Evolutionary conservation across 2,797 vertebrate species (phyloP).

Genomic region (Micropoecilia bifurca): DNA sequence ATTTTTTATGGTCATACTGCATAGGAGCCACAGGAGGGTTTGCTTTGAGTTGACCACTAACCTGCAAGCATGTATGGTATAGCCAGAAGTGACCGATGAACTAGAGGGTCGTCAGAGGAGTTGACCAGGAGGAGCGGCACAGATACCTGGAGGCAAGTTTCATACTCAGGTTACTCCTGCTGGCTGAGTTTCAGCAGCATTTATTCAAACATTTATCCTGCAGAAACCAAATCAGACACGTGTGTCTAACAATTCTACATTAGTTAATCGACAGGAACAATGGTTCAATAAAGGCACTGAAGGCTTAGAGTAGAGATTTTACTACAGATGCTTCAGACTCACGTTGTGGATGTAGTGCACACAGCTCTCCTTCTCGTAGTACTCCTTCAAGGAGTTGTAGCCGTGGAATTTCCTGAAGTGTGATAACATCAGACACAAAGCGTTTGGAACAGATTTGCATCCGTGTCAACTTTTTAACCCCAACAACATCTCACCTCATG

Average conservation of each 20-base stretch:
- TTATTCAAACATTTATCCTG: slow-evolving; percentile 6
- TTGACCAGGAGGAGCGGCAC: slow-evolving; percentile 95
- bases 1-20: neutral
- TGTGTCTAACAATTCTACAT: neutral
- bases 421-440: slow-evolving; percentile 2
- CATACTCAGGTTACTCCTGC: neutral
- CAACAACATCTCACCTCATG: slow-evolving; percentile 86
- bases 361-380: slow-evolving; percentile 96
- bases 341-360: slow-evolving; percentile 92
- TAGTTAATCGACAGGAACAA: neutral
- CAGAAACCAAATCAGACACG: neutral
- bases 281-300: neutral
- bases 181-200: neutral
- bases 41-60: slow-evolving; percentile 56
- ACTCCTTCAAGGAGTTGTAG: slow-evolving; percentile 89
- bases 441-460: neutral
- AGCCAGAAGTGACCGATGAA: slow-evolving; percentile 91
- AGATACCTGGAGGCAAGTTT: slow-evolving; percentile 81
- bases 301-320: neutral
- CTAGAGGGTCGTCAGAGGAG: slow-evolving; percentile 91
- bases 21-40: neutral
- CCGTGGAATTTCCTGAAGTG: slow-evolving; percentile 91
- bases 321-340: slow-evolving; percentile 54
- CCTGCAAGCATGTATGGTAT: slow-evolving; percentile 92
- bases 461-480: neutral